phyloP scores from a whole-genome alignment of 2,113 vertebrate species.

The Brachyhypopomus occidentalis region DNA sequence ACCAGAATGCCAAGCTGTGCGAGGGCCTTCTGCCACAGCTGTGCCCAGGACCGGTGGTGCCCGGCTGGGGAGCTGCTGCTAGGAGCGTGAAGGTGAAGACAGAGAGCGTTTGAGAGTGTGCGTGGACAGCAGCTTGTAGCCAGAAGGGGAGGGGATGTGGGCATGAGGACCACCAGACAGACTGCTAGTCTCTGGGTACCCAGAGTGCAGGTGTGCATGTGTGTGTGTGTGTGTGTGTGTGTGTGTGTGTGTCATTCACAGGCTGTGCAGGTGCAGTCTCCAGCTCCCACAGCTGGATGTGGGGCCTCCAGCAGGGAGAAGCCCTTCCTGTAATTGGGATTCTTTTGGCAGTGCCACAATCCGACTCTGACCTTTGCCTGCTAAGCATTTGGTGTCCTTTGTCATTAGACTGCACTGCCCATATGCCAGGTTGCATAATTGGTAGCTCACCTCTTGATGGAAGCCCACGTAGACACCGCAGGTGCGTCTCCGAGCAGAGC shows the following conservation, averaged over 20 bases:
- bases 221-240: background rate
- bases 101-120: slow-evolving; percentile 38
- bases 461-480: background rate
- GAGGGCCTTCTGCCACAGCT: slow-evolving; percentile 64
- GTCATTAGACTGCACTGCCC: slow-evolving; percentile 67
- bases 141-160: slow-evolving; percentile 8
- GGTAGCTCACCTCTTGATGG: background rate
- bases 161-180: slow-evolving; percentile 55
- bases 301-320: slow-evolving; percentile 57
- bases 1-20: slow-evolving; percentile 54
- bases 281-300: slow-evolving; percentile 59
- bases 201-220: slow-evolving; percentile 62
- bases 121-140: slow-evolving; percentile 42
- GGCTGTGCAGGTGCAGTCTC: slow-evolving; percentile 42
- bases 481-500: background rate
- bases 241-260: background rate
- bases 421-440: slow-evolving; percentile 67
- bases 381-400: slow-evolving; percentile 70
- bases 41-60: slow-evolving; percentile 57
- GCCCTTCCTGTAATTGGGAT: slow-evolving; percentile 67
- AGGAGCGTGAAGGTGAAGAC: slow-evolving; percentile 48
- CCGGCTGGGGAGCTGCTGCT: slow-evolving; percentile 60
- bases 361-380: slow-evolving; percentile 64
- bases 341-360: slow-evolving; percentile 64
- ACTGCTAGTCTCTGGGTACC: slow-evolving; percentile 62